Evolutionary conservation across 2,113 vertebrate species (phyloP), one percentile per base, ranked within the genome.

Genomic region (Ammospiza nelsoni): DNA sequence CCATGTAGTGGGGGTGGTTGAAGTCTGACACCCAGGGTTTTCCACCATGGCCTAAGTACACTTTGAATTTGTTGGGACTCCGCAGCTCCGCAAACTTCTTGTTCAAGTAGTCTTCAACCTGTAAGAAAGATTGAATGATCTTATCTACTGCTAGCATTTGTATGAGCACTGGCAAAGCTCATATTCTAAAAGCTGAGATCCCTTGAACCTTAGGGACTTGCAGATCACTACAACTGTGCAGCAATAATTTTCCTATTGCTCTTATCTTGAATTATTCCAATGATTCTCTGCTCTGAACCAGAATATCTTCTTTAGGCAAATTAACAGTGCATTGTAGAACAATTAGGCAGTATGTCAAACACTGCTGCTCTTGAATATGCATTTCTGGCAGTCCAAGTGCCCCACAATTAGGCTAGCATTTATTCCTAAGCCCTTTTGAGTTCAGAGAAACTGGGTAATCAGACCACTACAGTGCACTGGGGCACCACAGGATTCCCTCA

Each of bases 1-100:
- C 99, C 97, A 99, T 91, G 89, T 99, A 99, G 95, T 99, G 99
- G 1, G 99, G 99, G 86, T 99, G 99, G 94, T 99, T 99, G 96
- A 99, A 99, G 98, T 99, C 99, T 29, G 99, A 98, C 46, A 99
- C 99, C 99, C 99, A 99, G 76, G 99, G 99, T 84, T 98, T 99
- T 62, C 99, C 99, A 37, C 99, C 99, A 9, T 99, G 98, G 78
- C 98, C 98, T 97, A 99, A 98, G 72, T 96, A 95, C 11, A 98
- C 98, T 41, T 97, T 98, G 96, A 99, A 97, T 91, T 98, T 99
- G 97, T 99, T 99, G 28, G 99, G 99, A 57, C 97, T 99, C 39
- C 90, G 97, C 82, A 98, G 93, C 16, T 99, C 98, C 1, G 97
- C 97, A 97, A 99, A 99, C 87, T 98, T 98, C 94, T 98, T 98